phyloP scores from a whole-genome alignment of 2,797 vertebrate species.

The Silurus aristotelis region DNA sequence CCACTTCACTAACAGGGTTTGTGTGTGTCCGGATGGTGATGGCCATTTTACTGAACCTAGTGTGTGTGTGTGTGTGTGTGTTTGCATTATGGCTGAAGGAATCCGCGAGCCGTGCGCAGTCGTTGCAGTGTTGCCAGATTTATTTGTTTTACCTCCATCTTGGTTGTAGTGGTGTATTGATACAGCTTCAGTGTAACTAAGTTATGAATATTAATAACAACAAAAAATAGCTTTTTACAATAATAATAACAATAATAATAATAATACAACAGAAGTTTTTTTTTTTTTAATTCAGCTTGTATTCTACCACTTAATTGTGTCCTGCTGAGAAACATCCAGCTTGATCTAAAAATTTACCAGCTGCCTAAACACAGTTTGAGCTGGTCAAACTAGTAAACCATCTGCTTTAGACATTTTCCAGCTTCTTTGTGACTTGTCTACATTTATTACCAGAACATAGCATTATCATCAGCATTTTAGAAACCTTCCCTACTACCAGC shows the following conservation, averaged over 20 bases:
- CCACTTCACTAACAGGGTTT: neutral
- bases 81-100: neutral
- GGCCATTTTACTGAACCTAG: neutral
- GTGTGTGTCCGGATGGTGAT: neutral
- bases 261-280: no score
- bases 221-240: no score
- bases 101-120: conserved; percentile 14
- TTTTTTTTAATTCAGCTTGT: neutral
- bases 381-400: neutral
- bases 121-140: conserved; percentile 21
- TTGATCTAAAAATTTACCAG: neutral
- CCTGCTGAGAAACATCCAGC: neutral
- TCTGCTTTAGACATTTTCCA: neutral
- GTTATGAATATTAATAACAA: neutral
- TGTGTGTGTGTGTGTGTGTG: neutral
- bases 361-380: neutral
- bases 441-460: neutral
- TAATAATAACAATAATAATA: no score
- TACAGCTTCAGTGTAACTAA: neutral
- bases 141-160: neutral
- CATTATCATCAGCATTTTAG: neutral
- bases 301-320: neutral
- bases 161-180: neutral
- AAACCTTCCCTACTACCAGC: neutral
- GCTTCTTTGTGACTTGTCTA: neutral